Evolutionary conservation across 2,113 vertebrate genomes (phyloP).

Genomic region (Leptobrachium ailaonicum): DNA sequence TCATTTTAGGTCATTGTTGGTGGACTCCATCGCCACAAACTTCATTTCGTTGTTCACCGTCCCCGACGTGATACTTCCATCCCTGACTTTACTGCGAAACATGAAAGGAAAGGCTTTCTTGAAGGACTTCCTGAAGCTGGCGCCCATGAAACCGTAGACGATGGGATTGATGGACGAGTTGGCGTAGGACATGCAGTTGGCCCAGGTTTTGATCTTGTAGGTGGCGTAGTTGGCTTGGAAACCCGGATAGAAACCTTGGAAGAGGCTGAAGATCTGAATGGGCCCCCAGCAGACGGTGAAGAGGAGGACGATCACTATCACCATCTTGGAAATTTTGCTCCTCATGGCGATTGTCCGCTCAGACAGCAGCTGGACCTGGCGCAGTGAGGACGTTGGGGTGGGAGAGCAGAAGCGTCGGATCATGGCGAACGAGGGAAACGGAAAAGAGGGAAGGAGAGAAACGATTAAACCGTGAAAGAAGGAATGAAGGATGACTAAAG

Average conservation of each 20-base stretch:
- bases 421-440: no score
- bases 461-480: no score
- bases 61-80: slow-evolving; percentile 71
- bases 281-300: slow-evolving; percentile 85
- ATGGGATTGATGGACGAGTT: slow-evolving; percentile 80
- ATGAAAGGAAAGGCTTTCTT: slow-evolving; percentile 78
- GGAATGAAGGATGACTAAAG: no score
- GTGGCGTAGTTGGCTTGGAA: slow-evolving; percentile 70
- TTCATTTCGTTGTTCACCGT: slow-evolving; percentile 81
- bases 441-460: no score
- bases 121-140: slow-evolving; percentile 80
- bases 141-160: slow-evolving; percentile 78
- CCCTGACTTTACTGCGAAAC: slow-evolving; percentile 74
- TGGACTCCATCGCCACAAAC: slow-evolving; percentile 70
- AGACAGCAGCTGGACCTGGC: slow-evolving; percentile 77
- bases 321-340: slow-evolving; percentile 82
- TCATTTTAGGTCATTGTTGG: slow-evolving; percentile 35
- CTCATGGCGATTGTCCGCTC: slow-evolving; percentile 76
- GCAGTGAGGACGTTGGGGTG: neutral
- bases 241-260: slow-evolving; percentile 73
- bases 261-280: slow-evolving; percentile 80
- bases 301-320: slow-evolving; percentile 80
- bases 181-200: slow-evolving; percentile 81
- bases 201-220: slow-evolving; percentile 81
- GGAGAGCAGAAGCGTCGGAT: neutral